Evolutionary conservation across 2,888 invertebrate species (phyloP), one percentile per base, ranked within the genome.

Genomic region (Anarsia innoxiella): DNA sequence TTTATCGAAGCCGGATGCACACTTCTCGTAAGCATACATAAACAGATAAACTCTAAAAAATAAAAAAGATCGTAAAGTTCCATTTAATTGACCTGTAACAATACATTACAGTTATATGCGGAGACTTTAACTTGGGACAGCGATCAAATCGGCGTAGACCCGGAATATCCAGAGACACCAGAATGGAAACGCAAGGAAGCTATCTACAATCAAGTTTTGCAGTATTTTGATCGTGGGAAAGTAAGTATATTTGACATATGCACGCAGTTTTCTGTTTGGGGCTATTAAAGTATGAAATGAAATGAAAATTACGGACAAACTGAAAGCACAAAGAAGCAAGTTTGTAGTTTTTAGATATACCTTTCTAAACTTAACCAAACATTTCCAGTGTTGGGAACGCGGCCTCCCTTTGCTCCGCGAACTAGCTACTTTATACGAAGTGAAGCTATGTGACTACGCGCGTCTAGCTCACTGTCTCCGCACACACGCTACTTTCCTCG

Each of bases 1-100:
- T 97, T 91, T 63, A 93, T 96, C 0, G 97, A 98, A 79, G 97
- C 97, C 1, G 97, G 96, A 0, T 96, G 96, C 59, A 97, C 97
- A 0, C 89, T 98, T 56, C 91, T 95, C 78, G 86, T 85, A 56
- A 61, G 59, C 45, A n/a, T 5, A 19, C n/a, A n/a, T n/a, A n/a
- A n/a, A n/a, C n/a, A n/a, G n/a, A n/a, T n/a, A n/a, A n/a, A n/a
- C n/a, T n/a, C n/a, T n/a, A n/a, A n/a, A n/a, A n/a, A n/a, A n/a
- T n/a, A n/a, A n/a, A n/a, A n/a, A n/a, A n/a, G n/a, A n/a, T n/a
- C n/a, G n/a, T n/a, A n/a, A n/a, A n/a, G n/a, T n/a, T n/a, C n/a
- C n/a, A n/a, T n/a, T n/a, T n/a, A n/a, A n/a, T n/a, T n/a, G n/a
- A n/a, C n/a, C n/a, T n/a, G n/a, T n/a, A n/a, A n/a, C n/a, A n/a